Percentiles rank a stretch among this genome's conserved stretches.
These are phyloP conservation scores for Gallinago jamesoni DNA, from an alignment of 2,113 vertebrate species.

Conservation along the genomic window DNA sequence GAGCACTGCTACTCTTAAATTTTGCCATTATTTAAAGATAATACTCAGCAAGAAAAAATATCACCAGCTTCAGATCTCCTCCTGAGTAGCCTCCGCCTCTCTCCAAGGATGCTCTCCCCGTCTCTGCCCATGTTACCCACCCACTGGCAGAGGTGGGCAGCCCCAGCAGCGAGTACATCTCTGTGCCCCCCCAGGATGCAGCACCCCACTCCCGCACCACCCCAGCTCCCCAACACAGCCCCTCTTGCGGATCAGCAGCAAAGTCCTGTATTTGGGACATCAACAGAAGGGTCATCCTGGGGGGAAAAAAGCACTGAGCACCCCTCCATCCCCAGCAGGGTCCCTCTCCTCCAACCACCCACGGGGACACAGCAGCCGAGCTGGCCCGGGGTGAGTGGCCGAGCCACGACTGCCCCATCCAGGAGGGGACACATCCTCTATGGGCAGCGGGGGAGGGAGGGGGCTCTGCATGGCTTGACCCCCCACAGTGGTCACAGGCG, in stretches of 20 bases:
- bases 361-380: background rate
- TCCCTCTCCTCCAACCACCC: background rate
- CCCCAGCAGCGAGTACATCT: fast-evolving
- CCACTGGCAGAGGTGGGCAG: background rate
- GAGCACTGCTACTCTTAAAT: background rate
- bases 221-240: fast-evolving
- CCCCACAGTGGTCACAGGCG: conserved; percentile 61
- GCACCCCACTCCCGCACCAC: fast-evolving
- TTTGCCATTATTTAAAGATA: background rate
- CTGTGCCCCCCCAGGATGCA: fast-evolving
- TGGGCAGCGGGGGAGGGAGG: background rate
- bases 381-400: too few relatives aligned
- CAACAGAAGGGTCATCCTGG: background rate
- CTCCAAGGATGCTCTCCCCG: background rate
- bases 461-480: conserved; percentile 35
- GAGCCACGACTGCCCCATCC: background rate
- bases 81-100: background rate
- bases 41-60: background rate
- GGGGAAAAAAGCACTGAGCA: fast-evolving
- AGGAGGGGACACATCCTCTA: background rate
- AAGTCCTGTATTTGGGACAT: fast-evolving
- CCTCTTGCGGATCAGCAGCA: fast-evolving
- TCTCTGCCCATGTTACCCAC: background rate
- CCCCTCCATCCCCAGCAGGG: background rate
- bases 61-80: background rate